These are phyloP conservation scores for Phoeniculus purpureus DNA, from an alignment of 2,797 vertebrate species.

Conservation along the genomic window DNA sequence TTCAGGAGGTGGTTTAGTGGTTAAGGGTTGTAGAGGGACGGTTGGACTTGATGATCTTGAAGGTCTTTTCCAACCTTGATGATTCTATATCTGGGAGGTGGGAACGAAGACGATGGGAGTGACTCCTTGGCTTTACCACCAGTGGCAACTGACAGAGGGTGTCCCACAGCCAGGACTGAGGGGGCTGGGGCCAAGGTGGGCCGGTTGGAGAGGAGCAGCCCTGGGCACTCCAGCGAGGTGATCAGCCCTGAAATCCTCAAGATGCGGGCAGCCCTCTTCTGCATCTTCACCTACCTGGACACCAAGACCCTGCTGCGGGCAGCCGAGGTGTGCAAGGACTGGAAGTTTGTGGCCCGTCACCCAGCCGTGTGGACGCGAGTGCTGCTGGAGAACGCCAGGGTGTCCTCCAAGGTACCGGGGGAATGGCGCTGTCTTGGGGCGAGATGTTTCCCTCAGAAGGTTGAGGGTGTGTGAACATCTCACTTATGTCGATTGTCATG, in stretches of 20 bases:
- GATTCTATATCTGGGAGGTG: neutral
- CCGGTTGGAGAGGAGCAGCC: conserved; percentile 89
- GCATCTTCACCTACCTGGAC: conserved; percentile 98
- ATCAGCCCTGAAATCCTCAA: conserved; percentile 98
- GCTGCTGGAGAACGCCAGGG: conserved; percentile 93
- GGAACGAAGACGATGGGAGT: accelerated
- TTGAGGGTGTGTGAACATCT: accelerated
- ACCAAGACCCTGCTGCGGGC: conserved; percentile 91
- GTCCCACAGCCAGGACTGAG: conserved; percentile 64
- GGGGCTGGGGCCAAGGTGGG: conserved; percentile 66
- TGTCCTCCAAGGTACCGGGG: conserved; percentile 90
- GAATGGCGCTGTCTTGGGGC: accelerated
- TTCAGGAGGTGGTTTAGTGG: too few species aligned
- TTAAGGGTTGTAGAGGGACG: too few species aligned
- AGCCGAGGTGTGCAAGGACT: conserved; percentile 94
- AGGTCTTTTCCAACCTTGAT: too few species aligned
- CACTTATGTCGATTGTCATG: accelerated
- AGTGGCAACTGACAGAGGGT: neutral
- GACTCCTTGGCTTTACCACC: accelerated
- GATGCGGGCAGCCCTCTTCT: conserved; percentile 96
- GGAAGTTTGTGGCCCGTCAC: conserved; percentile 96
- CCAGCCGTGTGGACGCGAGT: conserved; percentile 97
- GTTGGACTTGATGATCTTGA: too few species aligned
- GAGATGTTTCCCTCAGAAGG: neutral
- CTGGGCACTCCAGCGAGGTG: conserved; percentile 89